These are phyloP conservation scores for Azemiops feae DNA, from an alignment of 2,113 vertebrate genomes.

Conservation along the genomic window DNA sequence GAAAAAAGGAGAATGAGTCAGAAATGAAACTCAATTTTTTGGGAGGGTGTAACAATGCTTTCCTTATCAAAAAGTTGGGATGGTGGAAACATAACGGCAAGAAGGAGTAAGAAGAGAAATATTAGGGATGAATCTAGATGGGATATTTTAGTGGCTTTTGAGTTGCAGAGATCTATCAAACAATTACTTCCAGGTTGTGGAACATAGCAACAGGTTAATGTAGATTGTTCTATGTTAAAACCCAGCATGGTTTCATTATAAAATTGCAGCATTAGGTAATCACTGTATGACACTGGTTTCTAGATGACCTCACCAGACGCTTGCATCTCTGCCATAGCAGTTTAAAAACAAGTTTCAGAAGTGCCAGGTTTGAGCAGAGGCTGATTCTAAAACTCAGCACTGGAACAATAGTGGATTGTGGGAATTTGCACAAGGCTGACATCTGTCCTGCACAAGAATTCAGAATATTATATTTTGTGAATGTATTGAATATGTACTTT, in stretches of 20 bases:
- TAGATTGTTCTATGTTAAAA: background rate
- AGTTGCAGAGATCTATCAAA: background rate
- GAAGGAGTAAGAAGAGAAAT: background rate
- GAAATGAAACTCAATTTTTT: background rate
- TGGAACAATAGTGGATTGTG: background rate
- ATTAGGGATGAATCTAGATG: background rate
- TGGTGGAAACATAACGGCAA: background rate
- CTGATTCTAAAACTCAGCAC: background rate
- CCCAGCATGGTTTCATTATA: background rate
- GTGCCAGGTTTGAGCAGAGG: background rate
- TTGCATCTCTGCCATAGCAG: background rate
- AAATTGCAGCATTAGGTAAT: background rate
- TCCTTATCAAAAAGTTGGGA: background rate
- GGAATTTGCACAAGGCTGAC: background rate
- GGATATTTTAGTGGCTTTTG: background rate
- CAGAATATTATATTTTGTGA: background rate
- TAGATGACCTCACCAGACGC: background rate
- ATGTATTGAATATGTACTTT: background rate
- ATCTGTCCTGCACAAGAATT: background rate
- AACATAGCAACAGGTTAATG: background rate
- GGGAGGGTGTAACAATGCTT: background rate
- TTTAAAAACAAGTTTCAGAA: background rate
- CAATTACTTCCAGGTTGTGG: background rate
- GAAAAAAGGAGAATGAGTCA: background rate
- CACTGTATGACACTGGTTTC: background rate